Percentiles rank a stretch among this genome's conserved stretches.
These are phyloP conservation scores for Linurgus olivaceus DNA, from an alignment of 2,797 vertebrate species.

Conservation along the genomic window DNA sequence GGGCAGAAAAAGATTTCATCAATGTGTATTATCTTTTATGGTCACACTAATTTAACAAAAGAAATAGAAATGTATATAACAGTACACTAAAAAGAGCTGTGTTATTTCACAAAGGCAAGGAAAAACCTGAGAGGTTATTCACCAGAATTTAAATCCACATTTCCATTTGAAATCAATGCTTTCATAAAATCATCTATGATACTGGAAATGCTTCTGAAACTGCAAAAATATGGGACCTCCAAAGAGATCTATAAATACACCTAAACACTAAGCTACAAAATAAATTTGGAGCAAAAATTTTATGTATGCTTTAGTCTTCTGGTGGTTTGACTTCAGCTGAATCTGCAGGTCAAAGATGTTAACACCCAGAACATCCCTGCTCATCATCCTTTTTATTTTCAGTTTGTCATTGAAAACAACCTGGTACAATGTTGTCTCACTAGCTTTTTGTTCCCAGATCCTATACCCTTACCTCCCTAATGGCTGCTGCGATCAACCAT, in stretches of 20 bases:
- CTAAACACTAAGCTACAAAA: not conserved
- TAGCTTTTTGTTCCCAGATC: conserved; percentile 1
- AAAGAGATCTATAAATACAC: not conserved
- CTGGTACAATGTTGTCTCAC: not conserved
- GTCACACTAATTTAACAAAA: not conserved
- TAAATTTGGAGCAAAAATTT: not conserved
- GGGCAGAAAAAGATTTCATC: not conserved
- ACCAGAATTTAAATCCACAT: not conserved
- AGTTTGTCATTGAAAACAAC: conserved; percentile 9
- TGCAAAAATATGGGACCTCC: not conserved
- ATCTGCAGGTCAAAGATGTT: not conserved
- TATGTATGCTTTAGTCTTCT: not conserved
- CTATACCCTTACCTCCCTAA: not conserved
- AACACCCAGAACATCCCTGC: not conserved
- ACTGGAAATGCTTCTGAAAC: not conserved
- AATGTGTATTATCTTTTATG: not conserved
- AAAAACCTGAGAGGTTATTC: not conserved
- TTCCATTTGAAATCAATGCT: not conserved
- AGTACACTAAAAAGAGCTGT: not conserved
- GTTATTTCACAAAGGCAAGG: not conserved
- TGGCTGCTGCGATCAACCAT: conserved; percentile 16
- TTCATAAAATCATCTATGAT: not conserved
- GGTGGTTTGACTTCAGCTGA: not conserved
- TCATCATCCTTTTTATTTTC: conserved; percentile 2
- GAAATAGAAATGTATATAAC: not conserved